A percentile compares a stretch with the other conserved stretches of the same genome.
Conservation (phyloP, 2,888 invertebrate genomes). For the Spicauda simplicius region DNA sequence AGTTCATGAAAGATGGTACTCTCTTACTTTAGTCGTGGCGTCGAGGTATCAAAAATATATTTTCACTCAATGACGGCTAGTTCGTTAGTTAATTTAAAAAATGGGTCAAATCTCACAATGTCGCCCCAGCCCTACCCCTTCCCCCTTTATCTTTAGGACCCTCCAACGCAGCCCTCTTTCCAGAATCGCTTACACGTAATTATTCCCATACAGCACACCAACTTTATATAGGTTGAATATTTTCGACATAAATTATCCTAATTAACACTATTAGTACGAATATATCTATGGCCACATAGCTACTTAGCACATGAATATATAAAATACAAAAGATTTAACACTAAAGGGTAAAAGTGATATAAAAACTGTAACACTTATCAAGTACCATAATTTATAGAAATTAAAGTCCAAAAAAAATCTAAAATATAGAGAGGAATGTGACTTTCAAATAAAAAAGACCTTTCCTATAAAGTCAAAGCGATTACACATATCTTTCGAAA, state of each 20-base stretch:
- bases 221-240: not conserved
- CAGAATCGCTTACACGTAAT: not conserved
- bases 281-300: slow-evolving; percentile 4
- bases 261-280: slow-evolving; percentile 1
- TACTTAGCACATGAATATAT: slow-evolving; percentile 21
- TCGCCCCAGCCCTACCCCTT: not conserved
- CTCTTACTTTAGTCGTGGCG: not conserved
- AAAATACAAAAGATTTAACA: slow-evolving; percentile 2
- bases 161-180: no score
- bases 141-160: not conserved
- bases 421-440: slow-evolving; percentile 4
- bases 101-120: no score
- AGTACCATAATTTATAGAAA: not conserved
- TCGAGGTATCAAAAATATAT: not conserved
- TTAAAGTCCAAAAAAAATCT: slow-evolving; percentile 5
- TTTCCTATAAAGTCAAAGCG: not conserved
- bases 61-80: no score
- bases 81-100: no score
- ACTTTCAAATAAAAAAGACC: not conserved
- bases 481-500: not conserved
- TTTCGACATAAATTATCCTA: not conserved
- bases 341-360: slow-evolving; percentile 16
- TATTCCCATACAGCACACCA: not conserved
- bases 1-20: not conserved
- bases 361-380: slow-evolving; percentile 25